Percentiles rank a stretch among this genome's conserved stretches.
phyloP scores from a whole-genome alignment of 2,888 invertebrate species.

The Chalcis sispes region DNA sequence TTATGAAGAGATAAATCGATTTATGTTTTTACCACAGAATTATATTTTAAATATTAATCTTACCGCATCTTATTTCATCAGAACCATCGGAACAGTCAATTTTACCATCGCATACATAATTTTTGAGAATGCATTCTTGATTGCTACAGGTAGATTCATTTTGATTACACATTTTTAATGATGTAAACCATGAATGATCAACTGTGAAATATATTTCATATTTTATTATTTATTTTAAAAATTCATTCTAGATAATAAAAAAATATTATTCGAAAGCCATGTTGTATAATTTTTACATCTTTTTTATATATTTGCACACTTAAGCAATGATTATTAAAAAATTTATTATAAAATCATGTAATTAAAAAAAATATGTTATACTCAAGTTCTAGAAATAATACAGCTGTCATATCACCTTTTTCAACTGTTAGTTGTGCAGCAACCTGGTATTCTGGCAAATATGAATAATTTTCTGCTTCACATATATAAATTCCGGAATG shows the following conservation, averaged over 20 bases:
- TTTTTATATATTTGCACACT: background rate
- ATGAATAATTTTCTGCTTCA: conserved; percentile 84
- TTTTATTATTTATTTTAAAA: no score
- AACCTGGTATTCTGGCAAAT: conserved; percentile 81
- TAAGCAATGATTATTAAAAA: background rate
- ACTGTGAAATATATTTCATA: no score
- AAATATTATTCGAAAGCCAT: no score
- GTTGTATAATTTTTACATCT: background rate
- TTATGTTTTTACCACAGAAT: background rate
- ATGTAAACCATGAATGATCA: conserved; percentile 61
- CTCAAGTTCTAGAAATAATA: no score
- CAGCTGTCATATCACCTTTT: conserved; percentile 89
- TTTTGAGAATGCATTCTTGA: conserved; percentile 91
- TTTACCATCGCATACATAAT: conserved; percentile 86
- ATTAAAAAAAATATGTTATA: background rate
- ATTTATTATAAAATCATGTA: background rate
- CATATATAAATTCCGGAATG: conserved; percentile 91
- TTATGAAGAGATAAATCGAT: background rate
- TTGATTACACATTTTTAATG: conserved; percentile 79
- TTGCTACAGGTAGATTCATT: conserved; percentile 92
- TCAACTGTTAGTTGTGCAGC: conserved; percentile 86
- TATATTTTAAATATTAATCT: conserved; percentile 72
- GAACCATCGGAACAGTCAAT: conserved; percentile 91
- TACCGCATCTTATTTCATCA: conserved; percentile 93
- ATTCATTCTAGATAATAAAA: no score